phyloP scores from a whole-genome alignment of 2,113 vertebrate species.

The Caranx melampygus region DNA sequence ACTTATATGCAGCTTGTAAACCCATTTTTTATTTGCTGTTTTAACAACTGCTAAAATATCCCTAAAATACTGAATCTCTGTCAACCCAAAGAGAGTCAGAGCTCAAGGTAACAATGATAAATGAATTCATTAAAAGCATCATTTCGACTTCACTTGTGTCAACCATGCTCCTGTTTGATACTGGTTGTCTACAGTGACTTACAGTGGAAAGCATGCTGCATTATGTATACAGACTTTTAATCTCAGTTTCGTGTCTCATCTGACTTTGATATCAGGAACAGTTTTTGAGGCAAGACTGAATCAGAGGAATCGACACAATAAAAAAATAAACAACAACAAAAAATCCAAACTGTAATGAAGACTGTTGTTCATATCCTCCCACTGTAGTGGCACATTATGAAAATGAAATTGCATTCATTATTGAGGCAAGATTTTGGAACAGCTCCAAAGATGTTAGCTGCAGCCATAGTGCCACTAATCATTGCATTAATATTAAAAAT shows the following conservation, averaged over 20 bases:
- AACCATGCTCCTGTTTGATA: neutral
- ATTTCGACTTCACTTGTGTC: neutral
- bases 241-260: neutral
- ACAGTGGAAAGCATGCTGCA: neutral
- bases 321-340: neutral
- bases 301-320: neutral
- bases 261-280: neutral
- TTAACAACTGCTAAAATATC: neutral
- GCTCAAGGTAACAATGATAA: too few species aligned
- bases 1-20: neutral
- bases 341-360: conserved; percentile 42
- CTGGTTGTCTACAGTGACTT: neutral
- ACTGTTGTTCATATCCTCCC: conserved; percentile 47
- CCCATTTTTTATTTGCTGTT: neutral
- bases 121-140: neutral
- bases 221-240: neutral
- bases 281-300: conserved; percentile 12
- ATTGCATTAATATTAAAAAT: conserved; percentile 74
- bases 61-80: neutral
- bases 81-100: neutral
- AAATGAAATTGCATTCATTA: conserved; percentile 63
- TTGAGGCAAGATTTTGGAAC: conserved; percentile 50
- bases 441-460: conserved; percentile 61
- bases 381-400: conserved; percentile 51
- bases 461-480: conserved; percentile 61